A percentile compares a stretch with the other conserved stretches of the same genome.
phyloP scores from a whole-genome alignment of 2,888 invertebrate genomes.

The Camptogramma bilineatum region DNA sequence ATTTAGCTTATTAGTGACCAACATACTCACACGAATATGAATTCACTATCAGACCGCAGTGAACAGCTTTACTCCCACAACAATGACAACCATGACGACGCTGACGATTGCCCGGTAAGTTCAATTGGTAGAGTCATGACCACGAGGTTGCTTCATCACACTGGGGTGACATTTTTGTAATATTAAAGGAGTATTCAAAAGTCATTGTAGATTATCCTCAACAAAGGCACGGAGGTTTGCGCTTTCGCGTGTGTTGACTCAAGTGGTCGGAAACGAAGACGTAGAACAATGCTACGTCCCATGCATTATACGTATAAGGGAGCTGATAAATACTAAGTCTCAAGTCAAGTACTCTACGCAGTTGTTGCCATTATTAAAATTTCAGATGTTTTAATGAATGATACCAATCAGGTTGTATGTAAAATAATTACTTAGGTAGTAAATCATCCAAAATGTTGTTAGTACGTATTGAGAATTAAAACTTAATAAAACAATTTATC shows the following conservation, averaged over 20 bases:
- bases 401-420: too few species aligned
- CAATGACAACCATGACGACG: too few species aligned
- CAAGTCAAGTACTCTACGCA: neutral
- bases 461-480: too few species aligned
- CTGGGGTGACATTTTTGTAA: neutral
- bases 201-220: constrained; percentile 35
- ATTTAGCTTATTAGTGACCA: too few species aligned
- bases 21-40: too few species aligned
- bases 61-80: too few species aligned
- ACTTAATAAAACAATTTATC: too few species aligned
- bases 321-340: constrained; percentile 23
- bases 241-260: constrained; percentile 67
- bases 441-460: too few species aligned
- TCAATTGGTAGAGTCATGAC: too few species aligned
- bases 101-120: too few species aligned
- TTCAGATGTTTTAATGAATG: neutral
- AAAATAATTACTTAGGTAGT: too few species aligned
- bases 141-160: neutral
- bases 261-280: constrained; percentile 57
- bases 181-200: neutral
- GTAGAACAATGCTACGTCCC: constrained; percentile 51
- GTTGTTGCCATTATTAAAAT: neutral
- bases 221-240: constrained; percentile 10
- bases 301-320: constrained; percentile 32
- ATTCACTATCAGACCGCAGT: too few species aligned